Conservation (phyloP, 1,140 invertebrate genomes). For the Euglossa dilemma region DNA sequence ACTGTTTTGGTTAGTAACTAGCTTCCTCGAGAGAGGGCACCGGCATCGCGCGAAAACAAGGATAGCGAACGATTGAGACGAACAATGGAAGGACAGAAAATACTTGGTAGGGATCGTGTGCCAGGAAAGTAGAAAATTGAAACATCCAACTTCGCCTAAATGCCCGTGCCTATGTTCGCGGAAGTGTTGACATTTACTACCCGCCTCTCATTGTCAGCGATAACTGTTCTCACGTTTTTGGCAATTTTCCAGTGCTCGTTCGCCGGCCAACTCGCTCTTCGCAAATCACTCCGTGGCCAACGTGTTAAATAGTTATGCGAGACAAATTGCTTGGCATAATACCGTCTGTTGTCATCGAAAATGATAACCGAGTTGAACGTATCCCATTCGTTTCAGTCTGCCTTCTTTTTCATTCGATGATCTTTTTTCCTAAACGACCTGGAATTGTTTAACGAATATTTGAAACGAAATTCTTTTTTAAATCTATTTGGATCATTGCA, state of each 20-base stretch:
- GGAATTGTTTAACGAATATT: too few species aligned
- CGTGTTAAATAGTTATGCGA: slow-evolving; percentile 53
- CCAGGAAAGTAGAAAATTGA: slow-evolving; percentile 49
- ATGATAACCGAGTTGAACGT: neutral
- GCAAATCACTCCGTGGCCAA: slow-evolving; percentile 37
- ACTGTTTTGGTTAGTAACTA: neutral
- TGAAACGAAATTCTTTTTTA: too few species aligned
- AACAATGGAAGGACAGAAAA: neutral
- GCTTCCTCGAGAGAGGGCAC: neutral
- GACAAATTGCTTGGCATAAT: slow-evolving; percentile 46
- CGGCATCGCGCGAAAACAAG: too few species aligned
- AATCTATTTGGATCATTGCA: too few species aligned
- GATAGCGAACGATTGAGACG: too few species aligned
- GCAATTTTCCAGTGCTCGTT: slow-evolving; percentile 44
- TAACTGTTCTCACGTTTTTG: slow-evolving; percentile 55
- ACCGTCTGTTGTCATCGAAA: neutral
- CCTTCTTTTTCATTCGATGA: neutral
- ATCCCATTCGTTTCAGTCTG: neutral
- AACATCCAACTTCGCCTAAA: slow-evolving; percentile 41
- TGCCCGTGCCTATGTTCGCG: neutral
- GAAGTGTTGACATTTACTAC: slow-evolving; percentile 52
- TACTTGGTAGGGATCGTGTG: slow-evolving; percentile 10
- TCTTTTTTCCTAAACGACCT: neutral
- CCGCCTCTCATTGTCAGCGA: slow-evolving; percentile 42
- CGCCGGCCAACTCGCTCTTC: slow-evolving; percentile 16